Evolutionary conservation across 2,888 invertebrate species (phyloP).

Genomic region (Lasioglossum zephyrum): DNA sequence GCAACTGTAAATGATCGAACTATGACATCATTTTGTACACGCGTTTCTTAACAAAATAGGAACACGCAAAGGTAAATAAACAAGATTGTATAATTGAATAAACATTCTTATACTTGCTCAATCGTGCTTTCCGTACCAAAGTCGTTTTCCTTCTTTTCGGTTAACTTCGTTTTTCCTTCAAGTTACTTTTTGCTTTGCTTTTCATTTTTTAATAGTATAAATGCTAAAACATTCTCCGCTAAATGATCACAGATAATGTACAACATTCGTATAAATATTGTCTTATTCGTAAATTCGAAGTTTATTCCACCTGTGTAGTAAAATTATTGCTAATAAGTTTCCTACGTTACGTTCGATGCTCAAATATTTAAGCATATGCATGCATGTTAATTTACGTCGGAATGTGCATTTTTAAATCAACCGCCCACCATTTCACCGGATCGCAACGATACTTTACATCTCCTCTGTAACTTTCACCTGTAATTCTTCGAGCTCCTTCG

Average conservation of each 20-base stretch:
- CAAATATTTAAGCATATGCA: slow-evolving; percentile 52
- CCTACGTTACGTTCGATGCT: slow-evolving; percentile 53
- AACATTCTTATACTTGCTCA: slow-evolving; percentile 33
- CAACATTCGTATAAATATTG: slow-evolving; percentile 74
- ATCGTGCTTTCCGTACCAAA: slow-evolving; percentile 34
- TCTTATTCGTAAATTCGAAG: slow-evolving; percentile 69
- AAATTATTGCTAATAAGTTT: slow-evolving; percentile 63
- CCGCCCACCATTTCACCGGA: slow-evolving; percentile 35
- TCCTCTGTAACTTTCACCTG: slow-evolving; percentile 85
- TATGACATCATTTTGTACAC: slow-evolving; percentile 17
- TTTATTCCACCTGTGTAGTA: slow-evolving; percentile 60
- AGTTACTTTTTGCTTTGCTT: slow-evolving; percentile 18
- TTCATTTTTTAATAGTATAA: slow-evolving; percentile 43
- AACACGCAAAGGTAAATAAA: slow-evolving; percentile 26
- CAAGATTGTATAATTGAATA: slow-evolving; percentile 39
- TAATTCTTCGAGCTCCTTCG: slow-evolving; percentile 87
- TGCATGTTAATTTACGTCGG: slow-evolving; percentile 57
- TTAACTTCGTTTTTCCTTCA: slow-evolving; percentile 20
- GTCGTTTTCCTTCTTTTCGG: slow-evolving; percentile 7
- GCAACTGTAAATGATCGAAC: slow-evolving; percentile 5
- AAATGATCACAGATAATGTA: slow-evolving; percentile 75
- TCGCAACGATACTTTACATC: slow-evolving; percentile 62
- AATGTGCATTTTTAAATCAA: slow-evolving; percentile 58
- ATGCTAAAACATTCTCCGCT: slow-evolving; percentile 58
- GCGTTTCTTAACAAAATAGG: slow-evolving; percentile 14